phyloP scores from a whole-genome alignment of 2,888 invertebrate genomes.

The Conomelus anceps region DNA sequence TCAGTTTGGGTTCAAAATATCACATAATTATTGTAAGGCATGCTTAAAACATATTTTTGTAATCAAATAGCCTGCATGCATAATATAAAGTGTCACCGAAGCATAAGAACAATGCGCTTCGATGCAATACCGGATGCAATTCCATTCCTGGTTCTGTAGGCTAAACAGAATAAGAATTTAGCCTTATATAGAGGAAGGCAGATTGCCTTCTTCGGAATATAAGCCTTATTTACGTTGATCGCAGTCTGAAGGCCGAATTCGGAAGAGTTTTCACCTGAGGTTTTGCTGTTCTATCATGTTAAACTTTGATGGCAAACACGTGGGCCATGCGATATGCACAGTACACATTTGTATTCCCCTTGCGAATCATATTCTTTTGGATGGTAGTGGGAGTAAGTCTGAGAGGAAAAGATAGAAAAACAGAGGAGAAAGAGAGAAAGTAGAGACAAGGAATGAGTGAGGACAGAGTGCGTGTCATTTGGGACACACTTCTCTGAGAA shows the following conservation, averaged over 20 bases:
- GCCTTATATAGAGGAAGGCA: neutral
- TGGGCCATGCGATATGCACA: neutral
- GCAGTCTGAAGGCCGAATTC: neutral
- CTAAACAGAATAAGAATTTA: too few species aligned
- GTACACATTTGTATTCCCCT: neutral
- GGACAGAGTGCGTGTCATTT: neutral
- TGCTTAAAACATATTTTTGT: too few species aligned
- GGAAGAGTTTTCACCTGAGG: neutral
- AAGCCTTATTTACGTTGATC: neutral
- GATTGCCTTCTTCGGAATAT: neutral
- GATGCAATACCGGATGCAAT: too few species aligned
- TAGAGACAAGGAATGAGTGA: neutral
- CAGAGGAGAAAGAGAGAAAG: neutral
- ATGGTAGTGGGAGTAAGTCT: neutral
- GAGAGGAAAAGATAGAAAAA: neutral
- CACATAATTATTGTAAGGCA: too few species aligned
- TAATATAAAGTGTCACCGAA: too few species aligned
- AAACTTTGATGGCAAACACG: neutral
- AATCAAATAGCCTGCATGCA: too few species aligned
- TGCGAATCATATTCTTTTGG: neutral
- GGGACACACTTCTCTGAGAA: neutral
- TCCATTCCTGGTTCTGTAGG: too few species aligned
- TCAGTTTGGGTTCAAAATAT: too few species aligned
- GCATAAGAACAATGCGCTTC: too few species aligned
- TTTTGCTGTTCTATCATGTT: neutral